Evolutionary conservation across 2,888 invertebrate genomes (phyloP).

Genomic region (Harpagoxenus sublaevis): DNA sequence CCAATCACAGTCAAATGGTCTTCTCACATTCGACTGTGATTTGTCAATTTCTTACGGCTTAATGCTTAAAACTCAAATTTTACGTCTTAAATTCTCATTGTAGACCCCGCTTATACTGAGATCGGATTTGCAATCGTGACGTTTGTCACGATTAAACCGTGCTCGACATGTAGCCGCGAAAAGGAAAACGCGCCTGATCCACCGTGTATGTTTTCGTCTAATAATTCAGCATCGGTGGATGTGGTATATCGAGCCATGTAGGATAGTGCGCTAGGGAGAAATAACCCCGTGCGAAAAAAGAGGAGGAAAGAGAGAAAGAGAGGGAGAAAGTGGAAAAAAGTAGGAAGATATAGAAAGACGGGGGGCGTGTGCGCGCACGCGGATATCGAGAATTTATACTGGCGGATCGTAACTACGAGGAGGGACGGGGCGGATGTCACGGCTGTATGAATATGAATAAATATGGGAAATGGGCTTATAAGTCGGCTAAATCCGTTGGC

Average conservation of each 20-base stretch:
- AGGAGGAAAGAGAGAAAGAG: not conserved
- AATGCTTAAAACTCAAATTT: too few species aligned
- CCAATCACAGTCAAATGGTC: too few species aligned
- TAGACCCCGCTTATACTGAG: conserved; percentile 4
- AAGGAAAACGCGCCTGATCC: conserved; percentile 31
- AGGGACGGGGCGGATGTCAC: conserved; percentile 51
- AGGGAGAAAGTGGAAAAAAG: not conserved
- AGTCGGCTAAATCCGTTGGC: conserved; percentile 58
- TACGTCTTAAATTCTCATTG: too few species aligned
- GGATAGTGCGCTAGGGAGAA: not conserved
- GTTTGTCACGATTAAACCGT: conserved; percentile 49
- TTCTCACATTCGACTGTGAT: too few species aligned
- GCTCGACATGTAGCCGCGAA: conserved; percentile 3
- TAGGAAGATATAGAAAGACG: conserved; percentile 4
- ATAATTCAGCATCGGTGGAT: conserved; percentile 36
- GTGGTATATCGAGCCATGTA: conserved; percentile 8
- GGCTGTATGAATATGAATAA: conserved; percentile 64
- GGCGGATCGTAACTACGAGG: conserved; percentile 28
- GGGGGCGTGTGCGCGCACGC: not conserved
- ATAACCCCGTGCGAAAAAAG: not conserved
- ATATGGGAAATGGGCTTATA: conserved; percentile 66
- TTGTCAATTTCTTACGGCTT: too few species aligned
- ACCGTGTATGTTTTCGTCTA: conserved; percentile 39
- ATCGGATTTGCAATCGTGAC: conserved; percentile 39
- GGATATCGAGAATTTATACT: conserved; percentile 59